A percentile compares a stretch with the other conserved stretches of the same genome.
Evolutionary conservation across 2,888 invertebrate genomes (phyloP).

Genomic region (Margaritifera margaritifera): DNA sequence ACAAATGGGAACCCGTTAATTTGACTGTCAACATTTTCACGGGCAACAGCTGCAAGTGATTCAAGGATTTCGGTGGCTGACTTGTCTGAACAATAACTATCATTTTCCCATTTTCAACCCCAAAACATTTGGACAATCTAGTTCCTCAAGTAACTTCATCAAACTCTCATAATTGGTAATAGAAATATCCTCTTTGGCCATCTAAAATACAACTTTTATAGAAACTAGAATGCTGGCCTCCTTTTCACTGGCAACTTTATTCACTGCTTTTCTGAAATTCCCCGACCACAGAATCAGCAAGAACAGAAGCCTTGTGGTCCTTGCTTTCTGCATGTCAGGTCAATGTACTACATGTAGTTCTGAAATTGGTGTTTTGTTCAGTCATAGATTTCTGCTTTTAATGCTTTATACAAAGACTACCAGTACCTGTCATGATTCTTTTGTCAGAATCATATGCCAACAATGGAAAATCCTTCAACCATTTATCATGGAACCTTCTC

Average conservation of each 20-base stretch:
- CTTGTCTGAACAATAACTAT: slow-evolving; percentile 12
- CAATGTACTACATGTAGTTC: slow-evolving; percentile 17
- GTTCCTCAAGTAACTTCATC: slow-evolving; percentile 5
- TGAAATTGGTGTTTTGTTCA: slow-evolving; percentile 11
- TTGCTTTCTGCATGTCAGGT: slow-evolving; percentile 11
- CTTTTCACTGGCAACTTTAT: too few species aligned
- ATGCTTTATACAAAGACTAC: slow-evolving; percentile 12
- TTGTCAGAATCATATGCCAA: too few species aligned
- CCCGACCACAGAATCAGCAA: slow-evolving; percentile 6
- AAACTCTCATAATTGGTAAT: slow-evolving; percentile 13
- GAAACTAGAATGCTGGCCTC: slow-evolving; percentile 5
- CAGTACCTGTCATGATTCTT: slow-evolving; percentile 1
- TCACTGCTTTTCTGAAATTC: too few species aligned
- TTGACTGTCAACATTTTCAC: slow-evolving; percentile 6
- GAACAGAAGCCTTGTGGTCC: slow-evolving; percentile 12
- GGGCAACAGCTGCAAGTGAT: slow-evolving; percentile 2
- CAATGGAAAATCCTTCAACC: too few species aligned
- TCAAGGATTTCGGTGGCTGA: slow-evolving; percentile 8
- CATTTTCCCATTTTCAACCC: slow-evolving; percentile 6
- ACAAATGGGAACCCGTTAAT: slow-evolving; percentile 9
- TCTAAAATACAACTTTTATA: slow-evolving; percentile 13
- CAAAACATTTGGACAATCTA: slow-evolving; percentile 14
- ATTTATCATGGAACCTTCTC: too few species aligned
- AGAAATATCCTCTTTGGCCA: slow-evolving; percentile 14
- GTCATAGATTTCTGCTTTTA: slow-evolving; percentile 10